Base-by-base conservation (phyloP, 2,113 vertebrate genomes). In the Scomber japonicus region DNA sequence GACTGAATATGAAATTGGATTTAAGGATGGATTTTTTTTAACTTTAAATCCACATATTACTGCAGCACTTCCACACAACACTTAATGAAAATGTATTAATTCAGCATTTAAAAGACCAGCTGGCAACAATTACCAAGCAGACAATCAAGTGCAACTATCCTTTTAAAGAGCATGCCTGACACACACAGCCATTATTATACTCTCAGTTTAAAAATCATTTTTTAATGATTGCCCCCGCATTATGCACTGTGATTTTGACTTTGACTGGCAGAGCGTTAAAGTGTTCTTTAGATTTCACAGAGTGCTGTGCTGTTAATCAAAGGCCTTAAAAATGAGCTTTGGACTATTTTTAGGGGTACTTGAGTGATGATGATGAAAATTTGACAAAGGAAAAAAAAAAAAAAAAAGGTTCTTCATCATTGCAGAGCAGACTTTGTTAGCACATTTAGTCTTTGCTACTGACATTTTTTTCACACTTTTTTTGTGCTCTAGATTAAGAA, bases 221-320 rank as follows among this genome's bases (percentile, higher is more conserved):
- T 75, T 82, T 76, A 69, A 86, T 74, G 54, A 77, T 68, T 80
- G 17, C 56, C 78, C 66, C 19, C 11, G 0, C 27, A 4, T 65
- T 61, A 21, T 24, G 27, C 6, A 48, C 68, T 73, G 59, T 50
- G 63, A 61, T 80, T 78, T 72, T 80, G 75, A 84, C 69, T 70
- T 80, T 80, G 81, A 86, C 73, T 81, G 74, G 54, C 72, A 56
- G 0, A 4, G 35, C 3, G 11, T 74, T 81, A 48, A 87, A 89
- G 86, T 78, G 70, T 71, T 78, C 50, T 80, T 89, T 53, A 67
- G 53, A 78, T 75, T 81, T 81, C 24, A 57, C 2, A 57, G 57
- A 82, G 65, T 48, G 40, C 62, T 8, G 15, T 44, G 49, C 55
- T 69, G 35, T 65, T 77, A 81, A 81, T 77, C 76, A 86, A 83